Percentiles rank a stretch among this genome's conserved stretches.
Conservation (phyloP, 2,113 vertebrate species). For the Mesoclemmys tuberculata region DNA sequence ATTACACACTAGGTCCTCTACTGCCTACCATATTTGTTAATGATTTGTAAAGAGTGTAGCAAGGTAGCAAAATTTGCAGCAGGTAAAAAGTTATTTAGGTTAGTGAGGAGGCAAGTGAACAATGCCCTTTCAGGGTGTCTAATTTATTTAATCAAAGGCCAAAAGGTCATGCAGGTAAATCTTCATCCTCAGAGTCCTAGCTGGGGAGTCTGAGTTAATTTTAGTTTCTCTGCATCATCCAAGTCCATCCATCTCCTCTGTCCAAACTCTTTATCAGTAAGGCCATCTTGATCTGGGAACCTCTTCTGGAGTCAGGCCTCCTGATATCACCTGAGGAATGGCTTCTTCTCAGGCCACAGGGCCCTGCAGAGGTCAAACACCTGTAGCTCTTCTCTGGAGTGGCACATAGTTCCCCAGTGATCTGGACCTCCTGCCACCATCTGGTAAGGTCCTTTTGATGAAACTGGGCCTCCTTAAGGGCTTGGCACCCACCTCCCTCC, state of each 20-base stretch:
- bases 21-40: background rate
- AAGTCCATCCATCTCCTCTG: background rate
- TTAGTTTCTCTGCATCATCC: background rate
- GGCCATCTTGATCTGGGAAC: background rate
- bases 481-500: background rate
- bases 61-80: background rate
- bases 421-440: background rate
- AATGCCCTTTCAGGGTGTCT: background rate
- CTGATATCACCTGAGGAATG: background rate
- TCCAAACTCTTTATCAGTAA: background rate
- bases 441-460: background rate
- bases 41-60: background rate
- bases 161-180: background rate
- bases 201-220: background rate
- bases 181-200: background rate
- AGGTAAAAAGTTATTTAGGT: background rate
- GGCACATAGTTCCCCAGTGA: background rate
- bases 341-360: background rate
- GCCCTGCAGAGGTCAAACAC: background rate
- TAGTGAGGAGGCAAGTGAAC: background rate
- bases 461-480: background rate
- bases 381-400: background rate
- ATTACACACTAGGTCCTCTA: background rate
- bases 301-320: background rate
- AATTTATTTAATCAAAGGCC: background rate